A percentile compares a stretch with the other conserved stretches of the same genome.
These are phyloP conservation scores for Adelges cooleyi DNA, from an alignment of 1,140 invertebrate species.

Conservation along the genomic window DNA sequence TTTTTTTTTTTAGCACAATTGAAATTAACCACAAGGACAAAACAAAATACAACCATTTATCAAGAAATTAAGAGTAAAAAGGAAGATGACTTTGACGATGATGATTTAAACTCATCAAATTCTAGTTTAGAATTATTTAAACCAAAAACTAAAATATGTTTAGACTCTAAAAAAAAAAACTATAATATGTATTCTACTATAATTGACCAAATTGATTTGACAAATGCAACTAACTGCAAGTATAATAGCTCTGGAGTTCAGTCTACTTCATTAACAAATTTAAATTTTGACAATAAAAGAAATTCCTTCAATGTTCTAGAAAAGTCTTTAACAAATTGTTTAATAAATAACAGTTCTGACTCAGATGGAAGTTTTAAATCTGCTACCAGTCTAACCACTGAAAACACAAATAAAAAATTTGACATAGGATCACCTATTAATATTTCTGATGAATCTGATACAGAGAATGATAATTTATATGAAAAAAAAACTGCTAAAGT, in stretches of 20 bases:
- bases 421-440: too few relatives aligned
- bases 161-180: not conserved
- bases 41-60: not conserved
- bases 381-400: not conserved
- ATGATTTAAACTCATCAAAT: not conserved
- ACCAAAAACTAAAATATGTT: not conserved
- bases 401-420: not conserved
- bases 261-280: too few relatives aligned
- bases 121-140: conserved; percentile 24
- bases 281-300: too few relatives aligned
- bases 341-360: not conserved
- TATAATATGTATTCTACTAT: not conserved
- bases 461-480: not conserved
- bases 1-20: not conserved
- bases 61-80: not conserved
- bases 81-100: not conserved
- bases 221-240: too few relatives aligned
- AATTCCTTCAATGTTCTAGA: not conserved
- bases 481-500: not conserved
- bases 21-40: not conserved
- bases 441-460: not conserved
- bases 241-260: too few relatives aligned
- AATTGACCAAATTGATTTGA: not conserved
- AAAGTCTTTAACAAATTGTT: too few relatives aligned
- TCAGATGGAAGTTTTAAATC: conserved; percentile 20